Base-by-base conservation (phyloP, 2,888 invertebrate genomes). In the Gibbula magus region DNA sequence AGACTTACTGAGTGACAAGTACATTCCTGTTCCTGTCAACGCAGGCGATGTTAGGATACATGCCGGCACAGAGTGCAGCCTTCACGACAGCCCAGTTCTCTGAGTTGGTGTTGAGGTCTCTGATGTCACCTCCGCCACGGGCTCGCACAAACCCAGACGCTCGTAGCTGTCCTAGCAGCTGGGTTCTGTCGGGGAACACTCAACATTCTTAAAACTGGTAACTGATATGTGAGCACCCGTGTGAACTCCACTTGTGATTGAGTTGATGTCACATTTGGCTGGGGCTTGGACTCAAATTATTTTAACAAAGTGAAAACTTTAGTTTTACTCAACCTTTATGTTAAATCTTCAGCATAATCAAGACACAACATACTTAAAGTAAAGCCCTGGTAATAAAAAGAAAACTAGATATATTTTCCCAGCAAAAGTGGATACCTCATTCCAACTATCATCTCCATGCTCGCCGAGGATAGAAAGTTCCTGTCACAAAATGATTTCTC, bases 21-120 rank as follows among this genome's bases (percentile, higher is more conserved):
- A 94, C 94, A 18, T 93, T 92, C 35, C 94, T 94, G 29, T 95
- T 94, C 18, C 95, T 93, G 91, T 96, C 96, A 0, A 96, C 95
- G 25, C 95, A 94, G 22, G 96, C 96, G 66, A 99, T 93, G 87
- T 97, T 96, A 0, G 99, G 99, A 93, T 98, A 99, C 81, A 97
- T 94, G 0, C 99, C 98, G 3, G 96, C 96, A 35, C 96, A 95
- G 51, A 99, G 94, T 1, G 97, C 97, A 0, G 97, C 96, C 91
- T 98, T 98, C 0, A 99, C 96, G 78, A 98, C 95, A 16, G 97
- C 96, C 97, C 97, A 97, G 90, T 96, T 96, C 88, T 96, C 95
- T 0, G 96, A 96, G 93, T 97, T 96, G 0, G 94, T 92, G 93
- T 98, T 98, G 53, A 97, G 94, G 89, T 96, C 96, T 85, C 96